Base-by-base conservation (phyloP, 2,888 invertebrate genomes). In the Noctua pronuba region DNA sequence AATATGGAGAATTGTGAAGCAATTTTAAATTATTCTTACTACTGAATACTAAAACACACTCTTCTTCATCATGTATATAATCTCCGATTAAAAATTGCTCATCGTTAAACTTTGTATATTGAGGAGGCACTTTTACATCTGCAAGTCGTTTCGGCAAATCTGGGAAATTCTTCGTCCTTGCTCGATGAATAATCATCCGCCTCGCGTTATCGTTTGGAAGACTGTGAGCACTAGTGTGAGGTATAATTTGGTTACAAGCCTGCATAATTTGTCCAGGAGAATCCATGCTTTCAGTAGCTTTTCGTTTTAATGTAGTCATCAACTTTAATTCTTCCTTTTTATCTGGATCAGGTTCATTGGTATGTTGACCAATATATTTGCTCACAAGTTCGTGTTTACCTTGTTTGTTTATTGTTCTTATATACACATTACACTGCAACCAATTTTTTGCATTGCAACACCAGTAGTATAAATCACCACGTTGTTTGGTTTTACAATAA, bases 11-110 rank as follows among this genome's bases (percentile, higher is more conserved):
- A 38, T 64, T 11, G 38, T 35, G 35, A 35, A 64, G 24, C 4
- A 24, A 35, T 38, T 64, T 64, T 64, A 35, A 35, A 35, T 64
- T 64, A 35, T 38, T 64, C 11, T 35, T 64, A 11, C 38, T 64
- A 35, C 35, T 64, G 35, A 64, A 64, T 64, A 64, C 64, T 64
- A 64, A 64, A 64, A 64, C 35, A 64, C 64, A 64, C 64, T 64
- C 52, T 52, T 8, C 10, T 52, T 24, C 10, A 21, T 21, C 24
- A 52, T 52, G 52, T 52, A 52, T 8, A 52, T 52, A 52, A 24
- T 52, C 24, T 52, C 52, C 52, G 52, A 24, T 52, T 52, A 24
- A 52, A 52, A 52, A 52, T 52, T 52, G 52, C 52, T 52, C 52
- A 52, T 52, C 24, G 10, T 52, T 52, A 52, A 52, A 52, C 52